A percentile compares a stretch with the other conserved stretches of the same genome.
phyloP scores from a whole-genome alignment of 1,140 invertebrate species.

The Pristionchus pacificus region DNA sequence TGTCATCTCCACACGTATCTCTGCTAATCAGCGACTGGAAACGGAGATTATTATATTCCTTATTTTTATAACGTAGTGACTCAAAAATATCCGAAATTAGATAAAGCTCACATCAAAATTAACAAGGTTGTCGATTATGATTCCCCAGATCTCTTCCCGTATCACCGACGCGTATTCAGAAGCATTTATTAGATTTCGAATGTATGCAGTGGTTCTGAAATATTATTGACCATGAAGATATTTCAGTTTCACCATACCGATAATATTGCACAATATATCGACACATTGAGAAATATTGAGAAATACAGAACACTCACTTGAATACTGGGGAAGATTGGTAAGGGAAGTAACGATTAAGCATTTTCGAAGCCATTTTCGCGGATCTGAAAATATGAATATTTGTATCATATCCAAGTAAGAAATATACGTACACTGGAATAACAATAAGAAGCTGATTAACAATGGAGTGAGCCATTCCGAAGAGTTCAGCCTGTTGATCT shows the following conservation, averaged over 20 bases:
- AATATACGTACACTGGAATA: neutral
- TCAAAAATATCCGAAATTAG: neutral
- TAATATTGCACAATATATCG: neutral
- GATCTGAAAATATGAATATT: neutral
- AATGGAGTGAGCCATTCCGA: neutral
- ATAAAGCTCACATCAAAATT: neutral
- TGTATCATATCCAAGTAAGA: neutral
- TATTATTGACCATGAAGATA: too few relatives aligned
- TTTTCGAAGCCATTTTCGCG: neutral
- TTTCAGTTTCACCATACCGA: too few relatives aligned
- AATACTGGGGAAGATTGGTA: neutral
- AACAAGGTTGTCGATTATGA: neutral
- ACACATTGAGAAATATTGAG: neutral
- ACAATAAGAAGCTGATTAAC: neutral
- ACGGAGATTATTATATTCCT: too few relatives aligned
- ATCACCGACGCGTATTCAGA: neutral
- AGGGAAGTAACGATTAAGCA: neutral
- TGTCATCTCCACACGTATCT: neutral
- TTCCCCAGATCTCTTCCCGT: neutral
- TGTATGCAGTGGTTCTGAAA: neutral
- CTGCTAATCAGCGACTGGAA: neutral
- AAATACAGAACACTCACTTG: neutral
- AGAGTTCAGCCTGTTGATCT: neutral
- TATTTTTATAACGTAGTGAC: too few relatives aligned
- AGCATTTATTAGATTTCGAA: neutral